Evolutionary conservation across 2,797 vertebrate genomes (phyloP), one percentile per base, ranked within the genome.

Genomic region (Gobio occitaniae): DNA sequence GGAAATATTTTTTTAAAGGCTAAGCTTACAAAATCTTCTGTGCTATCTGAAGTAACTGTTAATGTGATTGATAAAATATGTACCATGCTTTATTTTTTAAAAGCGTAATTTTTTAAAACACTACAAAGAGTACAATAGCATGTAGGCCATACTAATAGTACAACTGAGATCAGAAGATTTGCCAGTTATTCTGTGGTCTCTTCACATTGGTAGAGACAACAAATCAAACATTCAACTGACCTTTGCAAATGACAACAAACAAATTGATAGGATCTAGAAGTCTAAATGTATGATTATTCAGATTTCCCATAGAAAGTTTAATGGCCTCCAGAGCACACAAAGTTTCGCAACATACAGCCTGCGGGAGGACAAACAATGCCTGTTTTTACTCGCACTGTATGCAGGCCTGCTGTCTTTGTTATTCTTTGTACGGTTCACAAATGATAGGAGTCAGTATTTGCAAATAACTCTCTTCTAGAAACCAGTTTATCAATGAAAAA

Each of bases 381-480:
- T 68, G 12, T 70, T 83, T 77, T 70, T 21, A 19, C 36, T 3
- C 38, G 2, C 50, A 77, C 75, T 41, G 41, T 78, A 66, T 82
- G 36, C n/a, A 75, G 59, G 32, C 47, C 41, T 78, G 38, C 76
- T 79, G 32, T 80, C 5, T 86, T 83, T 89, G 48, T 87, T 71
- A 80, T 70, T 80, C 5, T 61, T 52, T 82, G 77, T 81, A 84
- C 25, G 16, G 50, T 84, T 68, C 74, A 54, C 66, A 68, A 84
- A 76, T 66, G 68, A 25, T n/a, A 21, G 16, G 3, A 83, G 47
- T 86, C 52, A 83, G 54, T 85, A 75, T 86, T 80, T 38, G 68
- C 84, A 84, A 84, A 78, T 69, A 74, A 71, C 81, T 80, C 68
- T 71, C 63, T 77, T 70, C 71, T 48, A 52, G 11, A 38, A 29